A percentile compares a stretch with the other conserved stretches of the same genome.
Conservation (phyloP, 2,888 invertebrate species). For the Epiblema foenella region DNA sequence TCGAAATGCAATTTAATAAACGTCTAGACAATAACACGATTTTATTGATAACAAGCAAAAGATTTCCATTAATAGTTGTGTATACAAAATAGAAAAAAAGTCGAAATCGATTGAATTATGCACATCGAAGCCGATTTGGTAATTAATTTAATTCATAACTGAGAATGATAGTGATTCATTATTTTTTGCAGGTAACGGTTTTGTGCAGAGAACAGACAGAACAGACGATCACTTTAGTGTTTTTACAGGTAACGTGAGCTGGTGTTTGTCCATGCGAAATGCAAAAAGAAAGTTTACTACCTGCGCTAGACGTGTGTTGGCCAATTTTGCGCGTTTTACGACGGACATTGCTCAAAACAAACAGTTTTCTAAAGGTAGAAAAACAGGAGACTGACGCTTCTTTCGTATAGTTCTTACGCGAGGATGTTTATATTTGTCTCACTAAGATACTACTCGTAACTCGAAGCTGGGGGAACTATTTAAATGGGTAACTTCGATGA, state of each 20-base stretch:
- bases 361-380: not conserved
- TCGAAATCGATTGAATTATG: not conserved
- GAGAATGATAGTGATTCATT: constrained; percentile 7
- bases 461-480: too few relatives aligned
- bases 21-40: not conserved
- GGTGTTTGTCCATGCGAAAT: not conserved
- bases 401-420: not conserved
- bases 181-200: not conserved
- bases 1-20: too few relatives aligned
- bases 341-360: not conserved
- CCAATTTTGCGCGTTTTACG: not conserved
- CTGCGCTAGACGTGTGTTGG: constrained; percentile 3
- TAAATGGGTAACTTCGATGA: too few relatives aligned
- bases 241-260: not conserved
- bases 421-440: not conserved
- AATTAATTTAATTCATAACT: constrained; percentile 9
- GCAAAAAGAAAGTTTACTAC: not conserved
- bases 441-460: too few relatives aligned
- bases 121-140: not conserved
- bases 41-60: not conserved
- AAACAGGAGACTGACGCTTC: not conserved
- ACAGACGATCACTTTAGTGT: not conserved
- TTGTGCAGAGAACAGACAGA: not conserved
- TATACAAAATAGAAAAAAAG: not conserved
- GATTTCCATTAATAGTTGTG: not conserved